phyloP scores from a whole-genome alignment of 2,797 vertebrate genomes.

The Poecilia gillii region DNA sequence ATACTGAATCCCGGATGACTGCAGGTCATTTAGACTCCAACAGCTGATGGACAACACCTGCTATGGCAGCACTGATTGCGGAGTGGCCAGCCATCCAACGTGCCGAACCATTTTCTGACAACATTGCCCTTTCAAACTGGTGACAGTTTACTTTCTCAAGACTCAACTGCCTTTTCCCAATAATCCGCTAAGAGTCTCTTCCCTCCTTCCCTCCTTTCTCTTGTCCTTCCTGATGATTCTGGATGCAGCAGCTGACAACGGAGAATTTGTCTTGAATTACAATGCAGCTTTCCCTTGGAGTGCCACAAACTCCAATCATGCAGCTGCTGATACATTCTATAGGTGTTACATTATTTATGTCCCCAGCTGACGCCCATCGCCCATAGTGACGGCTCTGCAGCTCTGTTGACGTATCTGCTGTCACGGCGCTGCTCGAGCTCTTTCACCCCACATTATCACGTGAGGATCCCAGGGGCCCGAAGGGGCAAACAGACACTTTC shows the following conservation, averaged over 20 bases:
- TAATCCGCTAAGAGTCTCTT: not conserved
- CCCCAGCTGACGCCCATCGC: slow-evolving; percentile 61
- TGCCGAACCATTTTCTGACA: not conserved
- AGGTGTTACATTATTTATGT: slow-evolving; percentile 69
- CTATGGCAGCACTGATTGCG: not conserved
- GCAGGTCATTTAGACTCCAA: slow-evolving; percentile 21
- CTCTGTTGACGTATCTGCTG: slow-evolving; percentile 55
- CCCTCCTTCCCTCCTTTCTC: not conserved
- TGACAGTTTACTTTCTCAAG: slow-evolving; percentile 2
- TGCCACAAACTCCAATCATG: slow-evolving; percentile 53
- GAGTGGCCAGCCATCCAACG: not conserved
- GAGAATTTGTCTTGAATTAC: slow-evolving; percentile 51
- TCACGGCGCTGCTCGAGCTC: slow-evolving; percentile 41
- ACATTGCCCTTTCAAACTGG: not conserved
- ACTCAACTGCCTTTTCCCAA: not conserved
- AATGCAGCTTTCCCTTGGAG: slow-evolving; percentile 41
- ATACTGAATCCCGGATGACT: slow-evolving; percentile 20
- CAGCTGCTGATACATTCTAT: slow-evolving; percentile 50
- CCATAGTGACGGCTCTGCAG: slow-evolving; percentile 42
- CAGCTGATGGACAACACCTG: slow-evolving; percentile 30
- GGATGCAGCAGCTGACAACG: slow-evolving; percentile 21
- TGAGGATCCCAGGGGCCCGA: slow-evolving; percentile 8
- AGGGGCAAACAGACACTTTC: not conserved
- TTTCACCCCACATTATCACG: slow-evolving; percentile 55
- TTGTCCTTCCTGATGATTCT: slow-evolving; percentile 11